Base-by-base conservation (phyloP, 35 echinoderm and acorn worm genomes). In the Lytechinus variegatus region DNA sequence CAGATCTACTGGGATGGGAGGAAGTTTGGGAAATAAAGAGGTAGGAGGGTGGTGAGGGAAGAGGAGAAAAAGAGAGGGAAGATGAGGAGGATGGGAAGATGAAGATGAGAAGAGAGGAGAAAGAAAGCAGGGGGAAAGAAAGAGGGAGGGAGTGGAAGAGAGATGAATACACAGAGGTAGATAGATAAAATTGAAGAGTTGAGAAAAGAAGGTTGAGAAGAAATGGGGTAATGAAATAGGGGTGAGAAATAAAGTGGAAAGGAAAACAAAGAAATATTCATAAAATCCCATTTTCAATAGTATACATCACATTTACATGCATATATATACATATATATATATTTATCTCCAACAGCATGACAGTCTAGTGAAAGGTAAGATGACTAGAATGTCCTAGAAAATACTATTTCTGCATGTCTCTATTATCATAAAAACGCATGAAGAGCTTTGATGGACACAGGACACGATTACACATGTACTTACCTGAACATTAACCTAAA, bases 1-100 rank as follows among this genome's bases (percentile, higher is more conserved):
- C 19, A 99, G 89, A 91, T 99, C 98, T 96, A 93, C 95, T 29
- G 97, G 94, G 94, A 28, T 71, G 56, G 19, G 12, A 52, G 94
- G 6, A 86, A 95, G 94, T 11, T 52, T 12, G 14, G 27, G 52
- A 88, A 28, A 5, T 52, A 95, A 55, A 57, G 56, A 79, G 54
- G 90, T 29, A 14, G 28, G 87, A 16, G 28, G 54, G 57, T 3
- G 27, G 95, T 54, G 9, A 95, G 24, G 72, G 27, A 13, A 21
- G 5, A 21, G 24, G 61, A 13, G 3, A 19, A 21, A 19, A 21
- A 1, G 61, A 71, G 24, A 24, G 11, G 2, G 24, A 21, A 71
- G 14, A 21, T 5, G 7, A 7, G 3, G n/a, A 24, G n/a, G n/a
- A 3, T 6, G 1, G n/a, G 16, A 79, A 16, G 8, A 4, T 7